Conservation (phyloP, 2,888 invertebrate species). For the Pherbina coryleti region DNA sequence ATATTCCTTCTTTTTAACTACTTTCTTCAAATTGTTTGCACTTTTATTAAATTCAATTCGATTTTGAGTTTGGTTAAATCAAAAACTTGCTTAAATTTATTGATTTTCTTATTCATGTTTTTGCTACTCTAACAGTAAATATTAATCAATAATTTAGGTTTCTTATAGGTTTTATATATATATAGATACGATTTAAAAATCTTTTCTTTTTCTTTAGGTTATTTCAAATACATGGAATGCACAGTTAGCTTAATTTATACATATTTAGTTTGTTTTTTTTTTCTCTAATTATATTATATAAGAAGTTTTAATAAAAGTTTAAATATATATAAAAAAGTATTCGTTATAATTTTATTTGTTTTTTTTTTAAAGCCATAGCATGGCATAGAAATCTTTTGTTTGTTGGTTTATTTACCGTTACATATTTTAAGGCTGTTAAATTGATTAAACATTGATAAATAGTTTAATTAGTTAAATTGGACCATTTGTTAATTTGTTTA, state of each 20-base stretch:
- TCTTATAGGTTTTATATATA: background rate
- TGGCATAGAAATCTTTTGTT: conserved; percentile 39
- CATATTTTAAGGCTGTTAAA: conserved; percentile 55
- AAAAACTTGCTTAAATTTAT: background rate
- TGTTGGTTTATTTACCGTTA: conserved; percentile 14
- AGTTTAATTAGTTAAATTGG: conserved; percentile 54
- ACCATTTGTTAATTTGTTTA: conserved; percentile 55
- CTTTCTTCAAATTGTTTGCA: background rate
- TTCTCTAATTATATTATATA: conserved; percentile 17
- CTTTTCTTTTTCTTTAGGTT: conserved; percentile 35
- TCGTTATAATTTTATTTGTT: conserved; percentile 26
- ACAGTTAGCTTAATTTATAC: conserved; percentile 44
- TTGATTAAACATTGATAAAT: conserved; percentile 11
- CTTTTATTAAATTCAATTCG: background rate
- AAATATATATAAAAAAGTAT: conserved; percentile 7
- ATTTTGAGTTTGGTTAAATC: background rate
- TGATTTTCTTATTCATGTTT: background rate
- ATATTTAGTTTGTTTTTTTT: conserved; percentile 32
- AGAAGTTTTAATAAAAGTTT: background rate
- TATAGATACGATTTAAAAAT: background rate
- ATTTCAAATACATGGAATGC: conserved; percentile 61
- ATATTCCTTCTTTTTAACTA: too few relatives aligned
- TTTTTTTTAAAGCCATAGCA: conserved; percentile 56
- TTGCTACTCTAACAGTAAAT: background rate
- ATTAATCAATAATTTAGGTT: background rate